Percentiles rank a stretch among this genome's conserved stretches.
phyloP scores from a whole-genome alignment of 2,113 vertebrate genomes.

The Phaetusa simplex region DNA sequence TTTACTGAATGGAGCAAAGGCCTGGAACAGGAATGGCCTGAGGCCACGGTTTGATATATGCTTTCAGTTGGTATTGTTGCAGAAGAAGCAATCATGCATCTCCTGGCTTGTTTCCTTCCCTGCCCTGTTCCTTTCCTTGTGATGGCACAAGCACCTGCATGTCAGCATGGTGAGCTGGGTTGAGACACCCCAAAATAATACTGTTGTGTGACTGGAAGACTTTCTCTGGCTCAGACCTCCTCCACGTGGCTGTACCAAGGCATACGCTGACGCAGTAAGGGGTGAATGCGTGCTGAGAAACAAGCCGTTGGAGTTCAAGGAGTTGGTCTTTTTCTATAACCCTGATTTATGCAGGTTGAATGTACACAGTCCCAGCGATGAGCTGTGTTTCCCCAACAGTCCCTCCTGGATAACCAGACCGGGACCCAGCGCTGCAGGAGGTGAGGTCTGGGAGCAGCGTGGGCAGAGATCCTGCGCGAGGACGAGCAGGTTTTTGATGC shows the following conservation, averaged over 20 bases:
- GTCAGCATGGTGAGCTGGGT: neutral
- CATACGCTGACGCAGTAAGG: neutral
- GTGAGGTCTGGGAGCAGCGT: neutral
- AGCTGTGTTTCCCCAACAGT: fast-evolving
- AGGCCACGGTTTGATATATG: neutral
- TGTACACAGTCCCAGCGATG: fast-evolving
- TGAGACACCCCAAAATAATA: neutral
- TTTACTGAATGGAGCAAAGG: neutral
- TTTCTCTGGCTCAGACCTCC: neutral
- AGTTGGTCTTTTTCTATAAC: neutral
- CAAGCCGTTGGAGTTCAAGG: neutral
- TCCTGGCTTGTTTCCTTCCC: neutral
- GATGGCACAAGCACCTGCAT: no score
- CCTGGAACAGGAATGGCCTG: neutral
- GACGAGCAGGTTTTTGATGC: neutral
- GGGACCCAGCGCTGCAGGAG: fast-evolving
- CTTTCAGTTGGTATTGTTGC: neutral
- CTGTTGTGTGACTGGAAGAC: neutral
- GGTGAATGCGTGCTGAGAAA: neutral
- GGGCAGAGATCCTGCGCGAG: neutral
- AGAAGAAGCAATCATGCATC: neutral
- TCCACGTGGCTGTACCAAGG: fast-evolving
- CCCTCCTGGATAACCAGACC: neutral
- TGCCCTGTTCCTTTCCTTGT: neutral
- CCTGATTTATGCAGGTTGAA: no score